These are phyloP conservation scores for Xiphorhynchus elegans DNA, from an alignment of 2,113 vertebrate genomes.

Conservation along the genomic window DNA sequence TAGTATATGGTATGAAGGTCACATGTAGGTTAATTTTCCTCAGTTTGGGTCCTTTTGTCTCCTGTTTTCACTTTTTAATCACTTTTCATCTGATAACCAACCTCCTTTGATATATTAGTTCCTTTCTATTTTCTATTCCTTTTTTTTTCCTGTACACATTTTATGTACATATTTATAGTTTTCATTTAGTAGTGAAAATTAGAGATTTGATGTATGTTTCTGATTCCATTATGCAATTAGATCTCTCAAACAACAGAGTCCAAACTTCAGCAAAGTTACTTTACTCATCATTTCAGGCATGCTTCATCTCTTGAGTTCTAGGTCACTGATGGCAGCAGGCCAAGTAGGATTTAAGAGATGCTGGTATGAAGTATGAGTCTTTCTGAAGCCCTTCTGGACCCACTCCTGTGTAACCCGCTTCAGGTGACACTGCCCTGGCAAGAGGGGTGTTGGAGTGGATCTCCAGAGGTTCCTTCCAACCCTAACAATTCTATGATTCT, in stretches of 20 bases:
- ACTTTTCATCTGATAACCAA: not conserved
- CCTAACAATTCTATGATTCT: not conserved
- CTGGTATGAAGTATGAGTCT: fast-evolving
- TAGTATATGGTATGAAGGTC: not conserved
- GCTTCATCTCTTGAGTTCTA: not conserved
- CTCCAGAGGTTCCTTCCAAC: not conserved
- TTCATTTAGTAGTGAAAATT: not conserved
- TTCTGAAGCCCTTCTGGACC: not conserved
- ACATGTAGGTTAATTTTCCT: not conserved
- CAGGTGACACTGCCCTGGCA: not conserved
- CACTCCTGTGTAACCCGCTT: not conserved
- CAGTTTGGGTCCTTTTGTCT: not conserved
- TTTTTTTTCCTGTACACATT: not conserved
- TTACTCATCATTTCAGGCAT: not conserved
- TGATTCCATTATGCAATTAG: not conserved
- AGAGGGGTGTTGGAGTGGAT: not conserved
- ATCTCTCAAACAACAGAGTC: not conserved
- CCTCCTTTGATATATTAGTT: not conserved
- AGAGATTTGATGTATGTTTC: not conserved
- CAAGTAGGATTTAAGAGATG: not conserved
- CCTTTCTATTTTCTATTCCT: not conserved
- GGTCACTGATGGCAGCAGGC: not conserved
- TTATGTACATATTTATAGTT: not conserved
- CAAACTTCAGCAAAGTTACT: not conserved
- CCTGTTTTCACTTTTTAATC: not conserved